Evolutionary conservation across 2,797 vertebrate genomes (phyloP), one percentile per base, ranked within the genome.

Genomic region (Hippopotamyrus pictus): DNA sequence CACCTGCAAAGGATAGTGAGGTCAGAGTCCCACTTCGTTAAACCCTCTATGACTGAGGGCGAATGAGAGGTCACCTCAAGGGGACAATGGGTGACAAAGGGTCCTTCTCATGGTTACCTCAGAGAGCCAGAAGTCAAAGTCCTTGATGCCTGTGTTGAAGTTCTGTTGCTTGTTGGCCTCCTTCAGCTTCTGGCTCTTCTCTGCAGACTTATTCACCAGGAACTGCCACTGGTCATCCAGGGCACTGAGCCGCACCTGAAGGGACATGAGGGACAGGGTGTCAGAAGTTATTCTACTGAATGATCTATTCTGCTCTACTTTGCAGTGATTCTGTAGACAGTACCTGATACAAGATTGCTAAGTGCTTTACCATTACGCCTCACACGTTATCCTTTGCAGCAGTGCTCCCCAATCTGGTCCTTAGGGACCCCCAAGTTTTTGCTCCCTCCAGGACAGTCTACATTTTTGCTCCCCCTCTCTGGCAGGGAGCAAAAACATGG

Each of bases 161-260:
- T 99, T 99, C 95, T 99, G 98, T 93, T 99, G 98, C 90, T 98
- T 99, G 95, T 99, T 99, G 89, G 99, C 99, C 89, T 99, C 99
- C 62, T 99, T 99, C 59, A 99, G 96, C 89, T 99, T 99, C 94
- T 99, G 99, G 93, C 98, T 99, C 95, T 99, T 99, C 91, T 99
- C 99, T 14, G 98, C 98, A 0, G 98, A 99, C 90, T 99, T 99
- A 94, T 98, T 97, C 53, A 99, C 99, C 59, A 99, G 96, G 96
- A 99, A 99, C 89, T 98, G 97, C 99, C 98, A 99, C 91, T 99
- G 99, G 90, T 99, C 98, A 25, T 98, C 97, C 87, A 99, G 95
- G 48, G 98, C 97, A 8, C 93, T 95, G 9, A 99, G 95, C 3
- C 99, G 98, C 0, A 93, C 96, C 99, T 99, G 90, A 22, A 14